Percentiles rank a stretch among this genome's conserved stretches.
Evolutionary conservation across 1,140 invertebrate genomes (phyloP).

Genomic region (Anastrepha ludens): DNA sequence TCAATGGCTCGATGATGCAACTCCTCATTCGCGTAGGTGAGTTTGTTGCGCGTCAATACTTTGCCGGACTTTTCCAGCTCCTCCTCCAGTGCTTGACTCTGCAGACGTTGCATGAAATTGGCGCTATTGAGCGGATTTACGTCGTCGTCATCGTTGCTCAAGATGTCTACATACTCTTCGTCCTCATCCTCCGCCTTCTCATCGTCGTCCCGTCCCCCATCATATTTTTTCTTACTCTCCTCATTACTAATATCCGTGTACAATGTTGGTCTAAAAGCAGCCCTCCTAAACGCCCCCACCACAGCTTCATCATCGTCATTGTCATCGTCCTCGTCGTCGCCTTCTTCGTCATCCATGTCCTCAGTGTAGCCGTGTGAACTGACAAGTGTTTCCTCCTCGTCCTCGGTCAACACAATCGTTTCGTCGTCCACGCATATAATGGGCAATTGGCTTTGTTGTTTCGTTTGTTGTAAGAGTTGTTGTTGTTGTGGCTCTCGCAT

Average conservation of each 20-base stretch:
- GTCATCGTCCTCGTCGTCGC: conserved; percentile 9
- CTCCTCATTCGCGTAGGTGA: conserved; percentile 70
- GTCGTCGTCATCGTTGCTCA: conserved; percentile 64
- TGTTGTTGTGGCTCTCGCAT: background rate
- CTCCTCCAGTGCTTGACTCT: conserved; percentile 55
- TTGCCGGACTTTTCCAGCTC: conserved; percentile 55
- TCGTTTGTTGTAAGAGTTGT: conserved; percentile 5
- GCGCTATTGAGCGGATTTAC: conserved; percentile 52
- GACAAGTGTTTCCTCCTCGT: conserved; percentile 72
- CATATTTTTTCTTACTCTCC: background rate
- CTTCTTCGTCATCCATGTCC: conserved; percentile 48
- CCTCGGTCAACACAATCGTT: conserved; percentile 73
- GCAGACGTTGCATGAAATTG: conserved; percentile 57
- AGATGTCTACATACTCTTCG: conserved; percentile 65
- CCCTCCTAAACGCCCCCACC: background rate
- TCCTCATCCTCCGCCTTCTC: conserved; percentile 59
- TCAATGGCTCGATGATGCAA: conserved; percentile 69
- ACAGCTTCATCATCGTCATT: background rate
- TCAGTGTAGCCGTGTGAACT: conserved; percentile 72
- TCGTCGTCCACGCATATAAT: conserved; percentile 68
- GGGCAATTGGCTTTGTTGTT: conserved; percentile 50
- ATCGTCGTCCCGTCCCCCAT: background rate
- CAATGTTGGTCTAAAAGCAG: background rate
- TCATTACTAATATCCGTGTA: conserved; percentile 12
- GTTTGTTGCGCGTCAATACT: conserved; percentile 67